phyloP scores from a whole-genome alignment of 2,888 invertebrate genomes.

The Netelia fuscicornis region DNA sequence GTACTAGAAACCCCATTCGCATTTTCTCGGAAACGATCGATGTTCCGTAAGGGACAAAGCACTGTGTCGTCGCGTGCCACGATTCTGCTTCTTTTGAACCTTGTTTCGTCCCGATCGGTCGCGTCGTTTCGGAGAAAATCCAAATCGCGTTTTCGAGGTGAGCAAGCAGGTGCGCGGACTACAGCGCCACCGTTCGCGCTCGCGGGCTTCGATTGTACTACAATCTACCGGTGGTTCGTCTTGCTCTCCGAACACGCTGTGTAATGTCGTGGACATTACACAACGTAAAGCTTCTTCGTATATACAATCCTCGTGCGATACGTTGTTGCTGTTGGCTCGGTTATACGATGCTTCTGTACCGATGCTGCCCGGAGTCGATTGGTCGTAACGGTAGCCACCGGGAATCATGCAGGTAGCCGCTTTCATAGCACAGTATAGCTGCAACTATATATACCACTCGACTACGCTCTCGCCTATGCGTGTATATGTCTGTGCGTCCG shows the following conservation, averaged over 20 bases:
- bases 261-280: background rate
- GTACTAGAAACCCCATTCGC: no score
- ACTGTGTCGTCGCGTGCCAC: no score
- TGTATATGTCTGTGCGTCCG: background rate
- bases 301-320: background rate
- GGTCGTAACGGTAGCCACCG: constrained; percentile 64
- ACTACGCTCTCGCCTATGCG: no score
- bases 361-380: constrained; percentile 47
- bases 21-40: no score
- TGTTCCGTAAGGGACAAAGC: no score
- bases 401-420: constrained; percentile 56
- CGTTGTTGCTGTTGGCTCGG: background rate
- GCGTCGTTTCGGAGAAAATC: no score
- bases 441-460: background rate
- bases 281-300: background rate
- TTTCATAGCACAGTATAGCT: background rate
- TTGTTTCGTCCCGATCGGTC: no score
- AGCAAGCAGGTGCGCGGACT: no score
- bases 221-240: background rate
- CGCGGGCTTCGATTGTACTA: no score
- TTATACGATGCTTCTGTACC: constrained; percentile 22
- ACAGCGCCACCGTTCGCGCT: no score
- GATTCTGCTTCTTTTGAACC: no score
- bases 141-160: no score
- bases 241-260: background rate